Evolutionary conservation across 2,113 vertebrate genomes (phyloP).

Genomic region (Redunca redunca): DNA sequence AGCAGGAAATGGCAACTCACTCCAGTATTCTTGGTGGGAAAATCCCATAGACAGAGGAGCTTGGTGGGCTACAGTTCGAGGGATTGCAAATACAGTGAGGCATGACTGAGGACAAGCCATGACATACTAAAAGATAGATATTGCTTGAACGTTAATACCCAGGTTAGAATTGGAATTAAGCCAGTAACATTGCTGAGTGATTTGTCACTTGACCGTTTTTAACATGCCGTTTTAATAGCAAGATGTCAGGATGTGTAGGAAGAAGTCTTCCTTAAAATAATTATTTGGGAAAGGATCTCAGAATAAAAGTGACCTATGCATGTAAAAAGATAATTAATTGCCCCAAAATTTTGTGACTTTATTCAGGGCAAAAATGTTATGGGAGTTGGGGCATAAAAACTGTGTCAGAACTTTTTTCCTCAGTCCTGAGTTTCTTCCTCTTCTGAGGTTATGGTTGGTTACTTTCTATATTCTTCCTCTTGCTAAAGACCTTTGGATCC

Average conservation of each 20-base stretch:
- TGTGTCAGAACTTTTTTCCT: not conserved
- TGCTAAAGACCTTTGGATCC: not conserved
- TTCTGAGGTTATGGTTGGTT: not conserved
- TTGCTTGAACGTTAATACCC: constrained; percentile 11
- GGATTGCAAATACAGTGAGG: not conserved
- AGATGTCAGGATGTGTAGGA: not conserved
- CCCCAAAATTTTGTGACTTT: not conserved
- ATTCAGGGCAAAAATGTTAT: not conserved
- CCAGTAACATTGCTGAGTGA: not conserved
- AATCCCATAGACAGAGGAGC: not conserved
- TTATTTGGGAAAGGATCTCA: not conserved
- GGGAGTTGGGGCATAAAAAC: not conserved
- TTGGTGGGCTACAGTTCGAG: not conserved
- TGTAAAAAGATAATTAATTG: not conserved
- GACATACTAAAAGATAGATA: not conserved
- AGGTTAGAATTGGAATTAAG: constrained; percentile 14
- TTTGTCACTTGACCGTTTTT: not conserved
- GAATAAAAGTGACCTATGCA: not conserved
- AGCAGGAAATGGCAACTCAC: not conserved
- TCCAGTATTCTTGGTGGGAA: not conserved
- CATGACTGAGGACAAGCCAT: not conserved
- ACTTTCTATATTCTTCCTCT: not conserved
- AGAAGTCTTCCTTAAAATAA: not conserved
- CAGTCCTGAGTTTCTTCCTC: not conserved
- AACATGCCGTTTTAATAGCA: not conserved